Conservation (phyloP, 2,888 invertebrate genomes). For the Zhuqinia jingwanae region DNA sequence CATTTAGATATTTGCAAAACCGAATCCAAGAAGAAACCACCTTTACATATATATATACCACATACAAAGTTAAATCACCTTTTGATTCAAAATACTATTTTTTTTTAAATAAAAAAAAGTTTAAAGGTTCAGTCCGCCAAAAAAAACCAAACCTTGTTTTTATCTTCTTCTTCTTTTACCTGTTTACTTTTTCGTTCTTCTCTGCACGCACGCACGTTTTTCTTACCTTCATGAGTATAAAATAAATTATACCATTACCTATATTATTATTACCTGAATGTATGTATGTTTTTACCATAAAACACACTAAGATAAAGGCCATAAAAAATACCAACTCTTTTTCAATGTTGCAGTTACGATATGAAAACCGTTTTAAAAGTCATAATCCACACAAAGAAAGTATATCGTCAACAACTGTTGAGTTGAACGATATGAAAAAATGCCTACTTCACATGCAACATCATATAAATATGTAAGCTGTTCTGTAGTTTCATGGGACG, state of each 20-base stretch:
- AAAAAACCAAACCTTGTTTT: slow-evolving; percentile 47
- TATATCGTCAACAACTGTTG: no score
- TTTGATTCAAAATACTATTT: slow-evolving; percentile 14
- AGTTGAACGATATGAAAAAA: no score
- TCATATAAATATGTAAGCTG: no score
- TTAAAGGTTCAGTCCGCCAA: slow-evolving; percentile 4
- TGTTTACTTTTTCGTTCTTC: slow-evolving; percentile 37
- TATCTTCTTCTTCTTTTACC: slow-evolving; percentile 31
- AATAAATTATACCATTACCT: no score
- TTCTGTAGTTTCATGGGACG: no score
- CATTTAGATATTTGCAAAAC: slow-evolving; percentile 22
- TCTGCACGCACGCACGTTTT: slow-evolving; percentile 28
- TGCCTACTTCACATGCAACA: slow-evolving; percentile 3
- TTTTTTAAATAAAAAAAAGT: neutral
- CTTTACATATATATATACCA: slow-evolving; percentile 25
- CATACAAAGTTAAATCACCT: no score
- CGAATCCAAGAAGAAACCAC: slow-evolving; percentile 22
- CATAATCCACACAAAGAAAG: no score
- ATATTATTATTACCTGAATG: neutral
- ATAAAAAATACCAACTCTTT: slow-evolving; percentile 14
- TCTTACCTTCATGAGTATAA: neutral
- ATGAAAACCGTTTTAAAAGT: no score
- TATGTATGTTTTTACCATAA: neutral
- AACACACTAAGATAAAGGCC: neutral
- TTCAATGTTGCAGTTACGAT: neutral